phyloP scores from a whole-genome alignment of 1,140 invertebrate species.

The Mya arenaria region DNA sequence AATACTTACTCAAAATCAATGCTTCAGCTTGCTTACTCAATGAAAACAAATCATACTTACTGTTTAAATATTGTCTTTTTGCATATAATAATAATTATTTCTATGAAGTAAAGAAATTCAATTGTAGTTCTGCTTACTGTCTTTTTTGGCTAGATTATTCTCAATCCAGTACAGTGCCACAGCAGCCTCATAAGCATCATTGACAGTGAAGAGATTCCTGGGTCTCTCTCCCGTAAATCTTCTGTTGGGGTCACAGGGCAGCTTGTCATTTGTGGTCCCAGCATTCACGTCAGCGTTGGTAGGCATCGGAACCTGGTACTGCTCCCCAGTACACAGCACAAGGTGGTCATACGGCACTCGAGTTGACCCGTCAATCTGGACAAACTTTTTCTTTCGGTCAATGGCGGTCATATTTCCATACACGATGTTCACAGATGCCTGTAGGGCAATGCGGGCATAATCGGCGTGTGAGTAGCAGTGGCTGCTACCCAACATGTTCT shows the following conservation, averaged over 20 bases:
- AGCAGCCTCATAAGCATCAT: slow-evolving; percentile 79
- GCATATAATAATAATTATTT: no score
- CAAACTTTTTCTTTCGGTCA: slow-evolving; percentile 78
- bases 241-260: slow-evolving; percentile 66
- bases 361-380: slow-evolving; percentile 73
- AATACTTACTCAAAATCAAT: no score
- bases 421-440: slow-evolving; percentile 79
- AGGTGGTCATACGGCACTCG: slow-evolving; percentile 80
- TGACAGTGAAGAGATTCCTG: slow-evolving; percentile 78
- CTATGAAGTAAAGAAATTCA: no score
- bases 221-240: slow-evolving; percentile 68
- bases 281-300: slow-evolving; percentile 66
- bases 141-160: slow-evolving; percentile 65
- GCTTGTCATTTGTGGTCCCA: slow-evolving; percentile 65
- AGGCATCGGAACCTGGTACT: slow-evolving; percentile 78
- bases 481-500: slow-evolving; percentile 71
- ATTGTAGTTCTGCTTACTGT: slow-evolving; percentile 65
- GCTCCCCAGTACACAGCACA: slow-evolving; percentile 78
- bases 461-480: slow-evolving; percentile 76
- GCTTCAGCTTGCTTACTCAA: no score
- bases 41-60: background rate
- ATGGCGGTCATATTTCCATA: slow-evolving; percentile 80
- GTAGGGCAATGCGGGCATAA: slow-evolving; percentile 74
- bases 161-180: slow-evolving; percentile 76
- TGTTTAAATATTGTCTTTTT: background rate